These are phyloP conservation scores for Eupithecia subfuscata DNA, from an alignment of 2,888 invertebrate species.

Conservation along the genomic window DNA sequence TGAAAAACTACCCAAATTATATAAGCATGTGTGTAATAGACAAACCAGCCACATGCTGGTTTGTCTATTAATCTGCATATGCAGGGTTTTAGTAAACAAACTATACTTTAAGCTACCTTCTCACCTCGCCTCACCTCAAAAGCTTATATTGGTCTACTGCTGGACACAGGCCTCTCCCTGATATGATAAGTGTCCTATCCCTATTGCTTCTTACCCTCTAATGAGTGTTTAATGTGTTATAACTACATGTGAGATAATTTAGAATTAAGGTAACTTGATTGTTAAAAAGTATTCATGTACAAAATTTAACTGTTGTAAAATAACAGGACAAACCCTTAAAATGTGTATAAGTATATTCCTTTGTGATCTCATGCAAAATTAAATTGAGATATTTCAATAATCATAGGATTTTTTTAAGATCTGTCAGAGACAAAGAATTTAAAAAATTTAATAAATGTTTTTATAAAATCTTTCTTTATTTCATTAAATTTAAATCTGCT, in stretches of 20 bases:
- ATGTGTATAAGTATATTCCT: background rate
- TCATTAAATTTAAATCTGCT: background rate
- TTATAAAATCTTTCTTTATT: background rate
- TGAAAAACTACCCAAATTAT: background rate
- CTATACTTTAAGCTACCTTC: too few relatives aligned
- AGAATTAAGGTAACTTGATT: background rate
- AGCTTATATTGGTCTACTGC: too few relatives aligned
- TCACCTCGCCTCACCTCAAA: too few relatives aligned
- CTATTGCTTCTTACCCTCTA: too few relatives aligned
- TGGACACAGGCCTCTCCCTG: too few relatives aligned
- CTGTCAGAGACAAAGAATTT: background rate
- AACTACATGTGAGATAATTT: background rate
- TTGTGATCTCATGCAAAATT: slow-evolving; percentile 2
- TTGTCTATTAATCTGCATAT: too few relatives aligned
- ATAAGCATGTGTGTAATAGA: background rate
- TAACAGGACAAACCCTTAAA: background rate
- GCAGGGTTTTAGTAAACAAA: background rate
- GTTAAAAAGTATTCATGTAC: background rate
- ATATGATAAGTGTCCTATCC: too few relatives aligned
- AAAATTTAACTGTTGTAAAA: background rate
- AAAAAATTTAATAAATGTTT: background rate
- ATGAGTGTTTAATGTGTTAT: too few relatives aligned
- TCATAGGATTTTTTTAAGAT: background rate
- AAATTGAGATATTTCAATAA: background rate
- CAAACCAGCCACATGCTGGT: background rate